Evolutionary conservation across 2,797 vertebrate species (phyloP), one percentile per base, ranked within the genome.

Genomic region (Borostomias antarcticus): DNA sequence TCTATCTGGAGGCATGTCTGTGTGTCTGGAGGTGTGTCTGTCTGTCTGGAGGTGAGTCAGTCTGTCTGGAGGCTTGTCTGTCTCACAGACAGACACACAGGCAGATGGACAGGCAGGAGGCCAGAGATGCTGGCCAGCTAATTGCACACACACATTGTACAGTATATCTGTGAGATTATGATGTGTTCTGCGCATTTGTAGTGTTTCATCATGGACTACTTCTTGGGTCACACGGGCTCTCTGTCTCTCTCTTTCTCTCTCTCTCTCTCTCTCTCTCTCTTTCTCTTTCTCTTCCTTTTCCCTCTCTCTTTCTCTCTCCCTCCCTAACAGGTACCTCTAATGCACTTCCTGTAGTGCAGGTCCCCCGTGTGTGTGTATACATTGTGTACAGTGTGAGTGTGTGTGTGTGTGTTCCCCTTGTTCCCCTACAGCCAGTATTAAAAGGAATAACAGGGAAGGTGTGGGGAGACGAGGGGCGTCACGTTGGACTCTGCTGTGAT

Each of bases 361-460:
- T 68, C 58, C 43, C 76, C 10, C 77, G 33, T 77, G 35, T 48
- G 26, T 62, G 54, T 29, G 62, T 37, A 32, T 19, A 32, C n/a
- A 21, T 1, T 17, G 48, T 62, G 45, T 32, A n/a, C n/a, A n/a
- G 40, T 21, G 7, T 48, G 28, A 43, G 4, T 43, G 25, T 19
- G 29, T 58, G 64, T 60, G 66, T 53, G 45, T 60, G 40, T 50
- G 32, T 78, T 82, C 73, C 67, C 72, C 82, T 82, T 79, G 32
- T 79, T 82, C 73, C 67, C 72, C 82, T 82, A 81, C 71, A 84
- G 75, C 81, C 71, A 84, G 76, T 82, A 79, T 86, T 86, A 82
- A 79, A 81, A 86, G 77, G 68, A 89, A 86, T 85, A 90, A 89
- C 86, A 91, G 72, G 75, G 65, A 68, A 90, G 85, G 86, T 90